These are phyloP conservation scores for Limnothrissa miodon DNA, from an alignment of 2,113 vertebrate genomes.

Conservation along the genomic window DNA sequence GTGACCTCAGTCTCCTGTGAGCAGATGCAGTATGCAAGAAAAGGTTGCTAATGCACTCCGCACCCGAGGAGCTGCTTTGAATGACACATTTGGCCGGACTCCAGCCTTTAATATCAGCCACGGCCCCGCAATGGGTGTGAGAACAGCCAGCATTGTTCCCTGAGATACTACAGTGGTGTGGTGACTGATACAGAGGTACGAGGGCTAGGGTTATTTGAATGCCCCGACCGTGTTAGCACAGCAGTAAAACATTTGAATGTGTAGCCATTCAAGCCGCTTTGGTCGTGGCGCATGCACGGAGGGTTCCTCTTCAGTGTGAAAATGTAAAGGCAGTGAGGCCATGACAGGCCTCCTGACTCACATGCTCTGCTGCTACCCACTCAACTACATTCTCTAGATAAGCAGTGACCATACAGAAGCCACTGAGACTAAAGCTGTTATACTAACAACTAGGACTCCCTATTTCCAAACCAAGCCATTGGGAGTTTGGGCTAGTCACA, in stretches of 20 bases:
- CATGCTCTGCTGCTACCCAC: not conserved
- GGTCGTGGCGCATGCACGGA: not conserved
- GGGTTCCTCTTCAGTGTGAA: not conserved
- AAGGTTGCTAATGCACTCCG: not conserved
- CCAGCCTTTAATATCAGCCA: not conserved
- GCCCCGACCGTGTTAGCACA: not conserved
- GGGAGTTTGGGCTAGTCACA: not conserved
- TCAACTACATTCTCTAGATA: not conserved
- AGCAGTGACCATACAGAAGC: not conserved
- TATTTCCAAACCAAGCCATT: not conserved
- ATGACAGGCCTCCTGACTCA: not conserved
- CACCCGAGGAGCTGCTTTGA: not conserved
- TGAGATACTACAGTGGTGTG: not conserved
- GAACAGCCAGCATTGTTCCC: not conserved
- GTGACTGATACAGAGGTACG: conserved; percentile 15
- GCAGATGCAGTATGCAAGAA: too few relatives aligned
- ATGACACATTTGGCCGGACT: not conserved
- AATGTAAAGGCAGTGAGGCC: not conserved
- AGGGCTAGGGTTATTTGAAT: conserved; percentile 31
- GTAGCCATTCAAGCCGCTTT: not conserved
- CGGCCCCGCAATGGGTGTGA: not conserved
- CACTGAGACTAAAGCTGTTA: not conserved
- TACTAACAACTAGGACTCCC: not conserved
- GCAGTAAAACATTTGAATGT: conserved; percentile 25
- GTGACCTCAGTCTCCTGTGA: not conserved